phyloP scores from a whole-genome alignment of 2,113 vertebrate genomes.

The Apistogramma diplotaenia region DNA sequence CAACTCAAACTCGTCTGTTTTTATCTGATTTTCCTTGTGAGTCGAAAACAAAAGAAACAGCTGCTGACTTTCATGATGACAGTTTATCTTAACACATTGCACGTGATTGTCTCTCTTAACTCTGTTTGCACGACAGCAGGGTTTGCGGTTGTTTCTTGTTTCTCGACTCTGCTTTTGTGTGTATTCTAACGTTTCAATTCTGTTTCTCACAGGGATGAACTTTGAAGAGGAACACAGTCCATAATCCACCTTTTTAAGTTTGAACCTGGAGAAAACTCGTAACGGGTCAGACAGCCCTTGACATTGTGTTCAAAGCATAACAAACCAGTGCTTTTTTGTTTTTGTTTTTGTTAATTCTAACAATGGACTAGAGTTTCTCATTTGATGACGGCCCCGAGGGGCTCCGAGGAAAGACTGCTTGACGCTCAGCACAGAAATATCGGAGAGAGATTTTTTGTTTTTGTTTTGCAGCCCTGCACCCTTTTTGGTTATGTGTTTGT shows the following conservation, averaged over 20 bases:
- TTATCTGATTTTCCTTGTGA: slow-evolving; percentile 31
- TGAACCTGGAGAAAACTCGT: slow-evolving; percentile 71
- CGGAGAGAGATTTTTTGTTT: slow-evolving; percentile 52
- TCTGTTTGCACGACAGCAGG: slow-evolving; percentile 23
- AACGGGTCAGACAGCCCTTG: slow-evolving; percentile 69
- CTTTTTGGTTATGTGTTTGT: slow-evolving; percentile 56
- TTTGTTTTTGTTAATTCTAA: slow-evolving; percentile 51
- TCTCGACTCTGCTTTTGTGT: not conserved
- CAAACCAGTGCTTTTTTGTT: slow-evolving; percentile 82
- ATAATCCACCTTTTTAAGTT: slow-evolving; percentile 64
- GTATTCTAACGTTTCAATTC: slow-evolving; percentile 17
- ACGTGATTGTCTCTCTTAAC: slow-evolving; percentile 16
- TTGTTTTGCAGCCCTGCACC: slow-evolving; percentile 53
- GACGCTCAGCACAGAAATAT: slow-evolving; percentile 58
- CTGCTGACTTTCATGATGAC: not conserved
- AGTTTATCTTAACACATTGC: not conserved
- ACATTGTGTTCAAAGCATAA: slow-evolving; percentile 79
- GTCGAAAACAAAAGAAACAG: slow-evolving; percentile 12
- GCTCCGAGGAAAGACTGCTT: slow-evolving; percentile 52
- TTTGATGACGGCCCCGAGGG: slow-evolving; percentile 22
- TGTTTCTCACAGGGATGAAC: slow-evolving; percentile 90
- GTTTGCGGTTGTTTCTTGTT: not conserved
- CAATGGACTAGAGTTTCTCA: slow-evolving; percentile 43
- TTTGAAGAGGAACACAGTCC: slow-evolving; percentile 80
- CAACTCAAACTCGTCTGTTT: not conserved